These are phyloP conservation scores for Eulemur mongoz DNA, from an alignment of 2,797 vertebrate species.

Conservation along the genomic window DNA sequence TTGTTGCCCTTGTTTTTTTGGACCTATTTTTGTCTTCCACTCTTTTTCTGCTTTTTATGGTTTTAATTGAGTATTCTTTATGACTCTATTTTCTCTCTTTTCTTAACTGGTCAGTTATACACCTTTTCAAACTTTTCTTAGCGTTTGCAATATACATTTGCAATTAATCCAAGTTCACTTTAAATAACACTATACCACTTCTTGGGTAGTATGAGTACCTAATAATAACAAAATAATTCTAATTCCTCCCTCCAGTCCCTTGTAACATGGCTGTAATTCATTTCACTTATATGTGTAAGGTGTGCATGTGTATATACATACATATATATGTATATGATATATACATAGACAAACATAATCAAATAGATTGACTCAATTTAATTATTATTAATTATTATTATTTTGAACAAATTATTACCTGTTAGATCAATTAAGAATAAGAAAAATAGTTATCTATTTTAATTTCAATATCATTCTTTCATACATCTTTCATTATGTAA, in stretches of 20 bases:
- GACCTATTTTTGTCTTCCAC: neutral
- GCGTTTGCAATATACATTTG: neutral
- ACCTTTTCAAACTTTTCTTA: neutral
- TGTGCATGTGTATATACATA: no score
- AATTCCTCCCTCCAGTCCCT: neutral
- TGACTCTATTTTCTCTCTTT: neutral
- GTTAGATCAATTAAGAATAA: neutral
- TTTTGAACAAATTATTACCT: neutral
- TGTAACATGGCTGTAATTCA: neutral
- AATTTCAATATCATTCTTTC: neutral
- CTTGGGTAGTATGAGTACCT: neutral
- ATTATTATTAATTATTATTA: neutral
- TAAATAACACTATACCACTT: neutral
- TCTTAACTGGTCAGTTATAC: neutral
- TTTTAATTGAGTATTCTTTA: neutral
- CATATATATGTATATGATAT: neutral
- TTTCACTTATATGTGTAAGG: neutral
- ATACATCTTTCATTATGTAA: neutral
- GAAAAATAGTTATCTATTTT: neutral
- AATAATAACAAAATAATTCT: neutral
- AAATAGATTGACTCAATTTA: neutral
- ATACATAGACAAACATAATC: neutral
- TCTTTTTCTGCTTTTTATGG: neutral
- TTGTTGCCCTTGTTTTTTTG: neutral
- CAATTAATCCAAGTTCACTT: neutral